A percentile compares a stretch with the other conserved stretches of the same genome.
These are phyloP conservation scores for Phylloscopus trochilus DNA, from an alignment of 2,113 vertebrate genomes.

Conservation along the genomic window DNA sequence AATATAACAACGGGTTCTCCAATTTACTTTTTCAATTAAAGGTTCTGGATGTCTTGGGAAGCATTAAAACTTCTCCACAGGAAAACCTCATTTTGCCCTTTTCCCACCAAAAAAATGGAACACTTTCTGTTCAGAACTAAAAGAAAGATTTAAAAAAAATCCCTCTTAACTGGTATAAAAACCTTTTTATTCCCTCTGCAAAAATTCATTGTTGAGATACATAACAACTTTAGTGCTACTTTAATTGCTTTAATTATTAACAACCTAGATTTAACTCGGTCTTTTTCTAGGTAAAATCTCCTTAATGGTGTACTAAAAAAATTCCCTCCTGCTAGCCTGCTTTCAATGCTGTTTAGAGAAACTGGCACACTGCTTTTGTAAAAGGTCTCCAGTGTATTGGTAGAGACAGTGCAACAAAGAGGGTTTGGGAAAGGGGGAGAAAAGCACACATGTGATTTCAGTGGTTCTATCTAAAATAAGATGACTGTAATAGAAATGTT, in stretches of 20 bases:
- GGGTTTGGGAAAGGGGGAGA: not conserved
- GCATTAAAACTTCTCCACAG: not conserved
- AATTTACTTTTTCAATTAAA: not conserved
- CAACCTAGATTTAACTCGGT: constrained; percentile 27
- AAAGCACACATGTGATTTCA: not conserved
- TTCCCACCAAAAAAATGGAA: not conserved
- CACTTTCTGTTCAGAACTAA: not conserved
- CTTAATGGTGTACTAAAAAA: not conserved
- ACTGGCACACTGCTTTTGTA: not conserved
- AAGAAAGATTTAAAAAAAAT: not conserved
- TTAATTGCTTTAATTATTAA: constrained; percentile 54
- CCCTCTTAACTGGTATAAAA: not conserved
- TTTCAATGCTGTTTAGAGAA: constrained; percentile 22
- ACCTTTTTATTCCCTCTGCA: not conserved
- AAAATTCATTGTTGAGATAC: constrained; percentile 21
- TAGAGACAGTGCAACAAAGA: not conserved
- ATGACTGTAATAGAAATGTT: not conserved
- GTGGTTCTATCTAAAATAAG: not conserved
- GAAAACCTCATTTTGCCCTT: not conserved
- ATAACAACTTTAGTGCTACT: not conserved
- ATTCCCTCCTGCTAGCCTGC: not conserved
- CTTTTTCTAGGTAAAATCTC: constrained; percentile 5
- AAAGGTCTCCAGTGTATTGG: not conserved
- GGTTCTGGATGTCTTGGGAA: not conserved
- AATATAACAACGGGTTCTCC: not conserved